Evolutionary conservation across 2,113 vertebrate species (phyloP).

Genomic region (Puma concolor): DNA sequence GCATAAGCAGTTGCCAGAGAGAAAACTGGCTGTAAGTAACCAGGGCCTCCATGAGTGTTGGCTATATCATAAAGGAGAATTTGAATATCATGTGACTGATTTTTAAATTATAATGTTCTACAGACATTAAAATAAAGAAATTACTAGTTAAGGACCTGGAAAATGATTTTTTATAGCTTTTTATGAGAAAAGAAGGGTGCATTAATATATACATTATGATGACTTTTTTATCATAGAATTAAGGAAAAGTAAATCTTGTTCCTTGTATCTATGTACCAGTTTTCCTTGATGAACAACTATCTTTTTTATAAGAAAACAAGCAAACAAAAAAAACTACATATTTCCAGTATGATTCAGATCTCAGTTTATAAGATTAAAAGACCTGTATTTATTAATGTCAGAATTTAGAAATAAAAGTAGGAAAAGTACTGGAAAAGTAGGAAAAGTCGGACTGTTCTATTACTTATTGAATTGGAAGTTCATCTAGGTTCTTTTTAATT

Average conservation of each 20-base stretch:
- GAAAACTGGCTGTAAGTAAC: too few species aligned
- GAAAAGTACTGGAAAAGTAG: not conserved
- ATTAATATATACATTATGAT: not conserved
- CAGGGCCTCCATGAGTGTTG: not conserved
- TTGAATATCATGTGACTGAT: not conserved
- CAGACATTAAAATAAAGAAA: not conserved
- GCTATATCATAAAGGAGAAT: not conserved
- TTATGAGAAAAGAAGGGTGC: not conserved
- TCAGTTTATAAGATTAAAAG: not conserved
- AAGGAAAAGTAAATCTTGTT: not conserved
- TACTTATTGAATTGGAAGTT: not conserved
- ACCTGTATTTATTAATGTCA: not conserved
- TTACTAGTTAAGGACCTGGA: not conserved
- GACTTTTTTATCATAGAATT: not conserved
- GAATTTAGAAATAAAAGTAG: not conserved
- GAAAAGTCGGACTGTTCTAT: not conserved
- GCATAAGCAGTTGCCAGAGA: not conserved
- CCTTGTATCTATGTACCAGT: not conserved
- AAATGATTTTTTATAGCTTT: not conserved
- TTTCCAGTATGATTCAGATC: not conserved
- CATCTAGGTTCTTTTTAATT: not conserved
- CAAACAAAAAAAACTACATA: not conserved
- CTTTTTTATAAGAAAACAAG: not conserved
- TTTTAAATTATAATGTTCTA: not conserved
- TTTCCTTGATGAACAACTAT: not conserved